These are phyloP conservation scores for Bradypodion ventrale DNA, from an alignment of 2,797 vertebrate species.

Conservation along the genomic window DNA sequence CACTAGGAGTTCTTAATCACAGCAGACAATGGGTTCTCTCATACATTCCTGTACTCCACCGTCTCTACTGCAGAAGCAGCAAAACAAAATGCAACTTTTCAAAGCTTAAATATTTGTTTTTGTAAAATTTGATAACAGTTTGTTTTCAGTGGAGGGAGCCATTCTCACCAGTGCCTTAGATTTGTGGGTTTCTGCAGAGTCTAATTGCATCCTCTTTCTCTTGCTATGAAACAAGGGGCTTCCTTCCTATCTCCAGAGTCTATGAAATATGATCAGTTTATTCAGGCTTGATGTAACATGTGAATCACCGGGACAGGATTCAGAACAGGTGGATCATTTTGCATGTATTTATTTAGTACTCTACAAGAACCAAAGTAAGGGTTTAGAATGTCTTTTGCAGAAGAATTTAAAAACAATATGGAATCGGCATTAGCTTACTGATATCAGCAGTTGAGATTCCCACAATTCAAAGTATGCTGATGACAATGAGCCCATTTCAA, in stretches of 20 bases:
- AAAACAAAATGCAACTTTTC: neutral
- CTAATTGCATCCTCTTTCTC: slow-evolving; percentile 54
- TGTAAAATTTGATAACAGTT: slow-evolving; percentile 23
- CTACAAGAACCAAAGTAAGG: slow-evolving; percentile 46
- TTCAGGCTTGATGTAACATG: slow-evolving; percentile 41
- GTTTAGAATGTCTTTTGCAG: slow-evolving; percentile 13
- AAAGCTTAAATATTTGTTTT: slow-evolving; percentile 11
- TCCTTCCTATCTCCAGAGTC: slow-evolving; percentile 53
- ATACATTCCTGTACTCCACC: slow-evolving; percentile 16
- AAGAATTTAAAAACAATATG: slow-evolving; percentile 36
- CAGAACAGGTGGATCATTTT: slow-evolving; percentile 64
- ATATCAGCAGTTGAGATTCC: slow-evolving; percentile 14
- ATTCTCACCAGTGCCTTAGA: slow-evolving; percentile 34
- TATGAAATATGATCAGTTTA: slow-evolving; percentile 44
- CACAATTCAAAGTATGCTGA: neutral
- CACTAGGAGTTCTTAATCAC: neutral
- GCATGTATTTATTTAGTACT: slow-evolving; percentile 56
- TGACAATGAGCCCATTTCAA: neutral
- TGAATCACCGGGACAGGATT: slow-evolving; percentile 60
- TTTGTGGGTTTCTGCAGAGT: neutral
- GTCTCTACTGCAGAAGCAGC: neutral
- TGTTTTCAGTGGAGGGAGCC: slow-evolving; percentile 18
- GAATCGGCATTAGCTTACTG: neutral
- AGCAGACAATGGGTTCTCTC: neutral
- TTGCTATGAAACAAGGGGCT: slow-evolving; percentile 51